Evolutionary conservation across 2,113 vertebrate genomes (phyloP), one percentile per base, ranked within the genome.

Genomic region (Centrocercus urophasianus): DNA sequence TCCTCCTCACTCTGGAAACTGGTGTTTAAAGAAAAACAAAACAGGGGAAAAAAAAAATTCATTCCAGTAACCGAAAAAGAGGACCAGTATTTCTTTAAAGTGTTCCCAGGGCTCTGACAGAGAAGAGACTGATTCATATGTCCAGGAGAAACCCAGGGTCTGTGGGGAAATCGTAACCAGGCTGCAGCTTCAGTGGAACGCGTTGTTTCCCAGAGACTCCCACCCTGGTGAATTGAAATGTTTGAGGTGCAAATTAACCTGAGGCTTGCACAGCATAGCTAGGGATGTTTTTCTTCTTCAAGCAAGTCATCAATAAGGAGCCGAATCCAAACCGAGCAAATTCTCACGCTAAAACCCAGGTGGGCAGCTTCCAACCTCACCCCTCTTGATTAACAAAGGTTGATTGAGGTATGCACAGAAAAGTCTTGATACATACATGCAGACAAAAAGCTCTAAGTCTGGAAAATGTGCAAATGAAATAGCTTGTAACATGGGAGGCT

Each of bases 61-160:
- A 45, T 84, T 84, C 22, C 66, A 72, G 43, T 61, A 72, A 47
- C 32, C 32, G 77, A 66, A 91, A 91, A 67, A 81, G 56, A 81
- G 36, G 65, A 86, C 86, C 83, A 91, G 77, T 61, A 27, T 90
- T 93, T 95, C 61, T 86, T 83, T 52, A 14, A 56, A 52, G 36
- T 11, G 3, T 40, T 88, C 65, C 63, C 13, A 4, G n/a, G 81
- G 52, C 54, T 67, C 57, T 75, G 94, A 19, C 13, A 32, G 64
- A 79, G 32, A 24, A 64, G n/a, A 57, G 15, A 13, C 32, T 60
- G 75, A 73, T 95, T 91, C 77, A 28, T 67, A 7, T 1, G 10
- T 34, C 47, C 75, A 77, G 45, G 66, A 91, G 38, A 77, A 90
- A 20, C 13, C 12, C 32, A 21, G 13, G 7, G 45, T 52, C 60